Conservation (phyloP, 2,888 invertebrate species). For the Venusia cambrica region DNA sequence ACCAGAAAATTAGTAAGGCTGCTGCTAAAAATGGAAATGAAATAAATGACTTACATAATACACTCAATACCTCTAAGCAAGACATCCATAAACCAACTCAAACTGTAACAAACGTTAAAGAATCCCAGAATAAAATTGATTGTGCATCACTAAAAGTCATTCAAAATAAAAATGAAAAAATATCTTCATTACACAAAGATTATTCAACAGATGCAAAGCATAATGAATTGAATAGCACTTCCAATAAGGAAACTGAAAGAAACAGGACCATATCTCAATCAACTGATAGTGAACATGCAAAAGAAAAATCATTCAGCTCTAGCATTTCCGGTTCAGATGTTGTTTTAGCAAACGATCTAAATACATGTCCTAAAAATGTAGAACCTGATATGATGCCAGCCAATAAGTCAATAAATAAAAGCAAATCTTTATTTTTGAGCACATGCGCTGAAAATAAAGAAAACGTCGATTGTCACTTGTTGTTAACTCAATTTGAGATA, state of each 20-base stretch:
- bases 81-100: slow-evolving; percentile 1
- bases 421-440: slow-evolving; percentile 1
- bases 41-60: slow-evolving; percentile 12
- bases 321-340: slow-evolving; percentile 49
- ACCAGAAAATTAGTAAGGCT: slow-evolving; percentile 36
- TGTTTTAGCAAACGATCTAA: slow-evolving; percentile 7
- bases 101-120: slow-evolving; percentile 1
- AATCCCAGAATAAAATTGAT: neutral
- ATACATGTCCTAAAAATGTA: slow-evolving; percentile 35
- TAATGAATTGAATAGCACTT: slow-evolving; percentile 43
- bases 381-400: slow-evolving; percentile 16
- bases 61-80: slow-evolving; percentile 7
- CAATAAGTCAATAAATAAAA: slow-evolving; percentile 18
- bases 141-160: slow-evolving; percentile 9
- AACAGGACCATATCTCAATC: slow-evolving; percentile 52
- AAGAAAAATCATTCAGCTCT: slow-evolving; percentile 20
- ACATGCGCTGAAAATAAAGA: slow-evolving; percentile 22
- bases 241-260: slow-evolving; percentile 44
- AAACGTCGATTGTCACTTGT: slow-evolving; percentile 3
- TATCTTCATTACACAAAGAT: slow-evolving; percentile 40
- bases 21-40: slow-evolving; percentile 16
- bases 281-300: slow-evolving; percentile 4
- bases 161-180: slow-evolving; percentile 26
- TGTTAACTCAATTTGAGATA: slow-evolving; percentile 13
- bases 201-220: slow-evolving; percentile 34